These are phyloP conservation scores for Cerastis leucographa DNA, from an alignment of 2,888 invertebrate genomes.

Conservation along the genomic window DNA sequence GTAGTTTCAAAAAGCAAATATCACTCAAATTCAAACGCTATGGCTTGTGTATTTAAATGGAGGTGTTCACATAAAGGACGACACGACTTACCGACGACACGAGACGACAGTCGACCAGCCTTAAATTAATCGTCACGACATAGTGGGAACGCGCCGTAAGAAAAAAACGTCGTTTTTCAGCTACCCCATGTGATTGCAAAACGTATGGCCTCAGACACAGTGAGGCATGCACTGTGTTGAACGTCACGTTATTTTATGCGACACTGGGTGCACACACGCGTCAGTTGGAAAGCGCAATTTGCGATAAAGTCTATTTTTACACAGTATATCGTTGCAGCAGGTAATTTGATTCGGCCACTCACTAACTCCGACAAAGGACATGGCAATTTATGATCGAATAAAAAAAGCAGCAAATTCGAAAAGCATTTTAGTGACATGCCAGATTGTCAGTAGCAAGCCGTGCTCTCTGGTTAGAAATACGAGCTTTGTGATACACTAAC, in stretches of 20 bases:
- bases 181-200: conserved; percentile 8
- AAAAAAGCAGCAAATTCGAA: neutral
- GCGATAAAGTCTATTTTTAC: conserved; percentile 25
- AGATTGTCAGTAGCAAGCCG: neutral
- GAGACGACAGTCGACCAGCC: too few species aligned
- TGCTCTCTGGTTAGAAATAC: neutral
- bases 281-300: conserved; percentile 13
- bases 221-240: neutral
- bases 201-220: neutral
- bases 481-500: neutral
- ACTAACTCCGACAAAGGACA: conserved; percentile 5
- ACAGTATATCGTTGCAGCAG: neutral
- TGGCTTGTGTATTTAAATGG: too few species aligned
- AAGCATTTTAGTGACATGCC: neutral
- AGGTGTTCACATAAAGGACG: too few species aligned
- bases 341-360: conserved; percentile 29
- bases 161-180: conserved; percentile 20
- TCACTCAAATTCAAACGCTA: conserved; percentile 42
- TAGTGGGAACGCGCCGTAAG: neutral
- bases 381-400: conserved; percentile 7
- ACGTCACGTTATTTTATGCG: neutral
- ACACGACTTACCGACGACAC: too few species aligned
- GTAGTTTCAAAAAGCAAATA: conserved; percentile 20
- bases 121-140: too few species aligned
- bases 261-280: neutral